Evolutionary conservation across 2,888 invertebrate genomes (phyloP), one percentile per base, ranked within the genome.

Genomic region (Eledona agricola): DNA sequence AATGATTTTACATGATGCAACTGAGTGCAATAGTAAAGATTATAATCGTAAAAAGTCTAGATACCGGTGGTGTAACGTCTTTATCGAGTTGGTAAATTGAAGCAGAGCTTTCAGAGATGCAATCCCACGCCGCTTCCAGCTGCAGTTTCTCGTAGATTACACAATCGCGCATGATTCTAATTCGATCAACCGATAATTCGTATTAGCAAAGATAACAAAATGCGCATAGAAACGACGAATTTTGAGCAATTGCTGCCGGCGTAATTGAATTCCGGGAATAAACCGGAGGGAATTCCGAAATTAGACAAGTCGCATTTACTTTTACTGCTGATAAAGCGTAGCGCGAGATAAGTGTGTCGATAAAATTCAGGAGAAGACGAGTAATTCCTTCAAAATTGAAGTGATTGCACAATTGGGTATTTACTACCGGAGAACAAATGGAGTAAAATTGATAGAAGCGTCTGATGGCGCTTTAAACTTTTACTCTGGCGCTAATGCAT

Each of bases 361-460:
- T 38, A 38, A 38, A 38, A 38, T 38, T 38, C 25, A 16, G 37
- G 9, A 38, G 34, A 38, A 38, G 25, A 23, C n/a, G 12, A 9
- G 37, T 37, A 37, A 40, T 40, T 26, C 15, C 26, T 12, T 19
- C 26, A 19, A 28, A 40, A 28, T 40, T 40, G 19, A 40, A 40
- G 19, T 10, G 28, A 28, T 19, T 40, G 34, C 20, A 20, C 20
- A 34, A 17, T 20, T 11, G 28, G 26, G 40, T 40, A 40, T 40
- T 28, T 40, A 40, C 17, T 40, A 17, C 35, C 25, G 35, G 35
- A 37, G 23, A 28, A 26, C 17, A 19, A 28, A 38, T 16, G 38
- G 26, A 38, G 19, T 40, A 40, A 28, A 40, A 17, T 40, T 40
- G 40, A 25, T 38, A 40, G 28, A 40, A 40, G 7, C 31, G 4